These are phyloP conservation scores for Irena cyanogastra DNA, from an alignment of 2,113 vertebrate species.

Conservation along the genomic window DNA sequence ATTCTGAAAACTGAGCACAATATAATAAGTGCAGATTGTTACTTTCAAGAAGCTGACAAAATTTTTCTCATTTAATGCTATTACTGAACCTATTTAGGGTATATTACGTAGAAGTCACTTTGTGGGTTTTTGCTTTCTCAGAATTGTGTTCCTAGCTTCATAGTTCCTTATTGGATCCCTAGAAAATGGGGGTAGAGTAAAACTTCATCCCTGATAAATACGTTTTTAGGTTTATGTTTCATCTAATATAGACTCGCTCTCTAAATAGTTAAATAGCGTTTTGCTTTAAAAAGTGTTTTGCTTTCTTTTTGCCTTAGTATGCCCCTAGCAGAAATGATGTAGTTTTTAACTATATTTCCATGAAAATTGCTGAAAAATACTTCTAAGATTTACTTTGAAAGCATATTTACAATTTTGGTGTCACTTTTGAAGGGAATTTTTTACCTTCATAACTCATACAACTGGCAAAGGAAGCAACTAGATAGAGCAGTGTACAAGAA, in stretches of 20 bases:
- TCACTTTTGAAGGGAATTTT: background rate
- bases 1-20: background rate
- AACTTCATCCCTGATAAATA: background rate
- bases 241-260: background rate
- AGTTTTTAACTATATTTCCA: background rate
- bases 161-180: background rate
- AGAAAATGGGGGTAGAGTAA: accelerated
- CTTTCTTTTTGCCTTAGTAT: background rate
- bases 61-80: background rate
- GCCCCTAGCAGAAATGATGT: background rate
- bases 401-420: background rate
- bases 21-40: background rate
- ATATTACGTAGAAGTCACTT: background rate
- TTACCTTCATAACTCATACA: background rate
- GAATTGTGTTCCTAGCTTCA: background rate
- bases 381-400: background rate
- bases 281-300: too few species aligned
- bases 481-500: background rate
- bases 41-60: background rate
- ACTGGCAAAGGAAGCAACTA: background rate
- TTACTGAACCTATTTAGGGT: background rate
- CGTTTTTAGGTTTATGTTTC: background rate
- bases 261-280: too few species aligned
- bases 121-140: background rate
- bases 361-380: background rate